Conservation (phyloP, 2,113 vertebrate species). For the Caracal caracal region DNA sequence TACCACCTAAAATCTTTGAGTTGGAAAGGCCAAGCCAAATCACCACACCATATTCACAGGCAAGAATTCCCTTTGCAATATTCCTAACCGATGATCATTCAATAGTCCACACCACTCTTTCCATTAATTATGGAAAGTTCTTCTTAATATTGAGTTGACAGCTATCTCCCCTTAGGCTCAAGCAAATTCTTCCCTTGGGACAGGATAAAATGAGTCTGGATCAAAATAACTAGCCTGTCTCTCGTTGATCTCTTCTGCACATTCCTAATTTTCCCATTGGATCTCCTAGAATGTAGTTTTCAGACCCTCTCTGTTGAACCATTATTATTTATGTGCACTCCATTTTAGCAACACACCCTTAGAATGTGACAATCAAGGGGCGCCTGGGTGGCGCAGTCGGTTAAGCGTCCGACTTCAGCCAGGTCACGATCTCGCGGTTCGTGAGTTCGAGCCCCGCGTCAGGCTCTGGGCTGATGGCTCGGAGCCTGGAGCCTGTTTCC, state of each 20-base stretch:
- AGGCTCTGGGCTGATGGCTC: too few relatives aligned
- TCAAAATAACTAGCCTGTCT: not conserved
- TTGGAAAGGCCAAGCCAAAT: not conserved
- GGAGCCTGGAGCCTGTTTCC: too few relatives aligned
- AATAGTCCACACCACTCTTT: not conserved
- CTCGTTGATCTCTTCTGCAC: not conserved
- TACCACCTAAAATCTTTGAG: not conserved
- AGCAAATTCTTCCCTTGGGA: conserved; percentile 17
- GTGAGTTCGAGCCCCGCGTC: too few relatives aligned
- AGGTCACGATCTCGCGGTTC: too few relatives aligned
- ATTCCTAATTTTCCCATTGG: not conserved
- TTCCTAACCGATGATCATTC: not conserved
- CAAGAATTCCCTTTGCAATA: not conserved
- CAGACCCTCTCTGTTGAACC: not conserved
- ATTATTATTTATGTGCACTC: not conserved
- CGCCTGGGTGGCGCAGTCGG: too few relatives aligned
- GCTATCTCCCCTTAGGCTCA: not conserved
- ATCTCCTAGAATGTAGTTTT: not conserved
- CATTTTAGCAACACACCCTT: not conserved
- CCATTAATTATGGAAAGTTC: conserved; percentile 26
- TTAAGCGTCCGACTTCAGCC: too few relatives aligned
- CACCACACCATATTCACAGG: not conserved
- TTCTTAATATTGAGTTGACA: conserved; percentile 2
- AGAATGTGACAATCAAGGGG: not conserved
- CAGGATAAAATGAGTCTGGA: not conserved